Conservation (phyloP, 2,797 vertebrate genomes). For the Neosilurus hyrtlii region DNA sequence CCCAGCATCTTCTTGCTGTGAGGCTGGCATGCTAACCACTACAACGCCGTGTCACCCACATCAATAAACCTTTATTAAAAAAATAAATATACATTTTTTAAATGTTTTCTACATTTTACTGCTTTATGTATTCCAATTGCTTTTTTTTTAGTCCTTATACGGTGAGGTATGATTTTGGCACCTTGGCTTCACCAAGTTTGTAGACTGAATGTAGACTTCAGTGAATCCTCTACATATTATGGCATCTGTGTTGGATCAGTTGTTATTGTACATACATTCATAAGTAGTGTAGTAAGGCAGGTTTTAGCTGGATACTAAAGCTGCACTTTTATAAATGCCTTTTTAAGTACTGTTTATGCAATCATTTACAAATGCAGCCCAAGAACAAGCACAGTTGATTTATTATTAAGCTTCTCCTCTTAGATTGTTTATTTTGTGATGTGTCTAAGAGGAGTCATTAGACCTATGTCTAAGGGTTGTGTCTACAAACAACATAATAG, state of each 20-base stretch:
- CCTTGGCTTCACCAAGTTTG: neutral
- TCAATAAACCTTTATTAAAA: too few species aligned
- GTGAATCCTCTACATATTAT: neutral
- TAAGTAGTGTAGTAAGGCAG: neutral
- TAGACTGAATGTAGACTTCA: neutral
- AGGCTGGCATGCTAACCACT: too few species aligned
- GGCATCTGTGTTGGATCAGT: neutral
- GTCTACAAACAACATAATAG: neutral
- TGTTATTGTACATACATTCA: neutral
- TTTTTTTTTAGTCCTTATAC: neutral
- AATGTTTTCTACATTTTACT: too few species aligned
- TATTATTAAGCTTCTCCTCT: neutral
- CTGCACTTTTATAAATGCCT: conserved; percentile 6
- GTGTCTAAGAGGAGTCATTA: neutral
- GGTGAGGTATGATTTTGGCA: neutral
- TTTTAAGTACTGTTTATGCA: neutral
- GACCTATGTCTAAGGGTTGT: neutral
- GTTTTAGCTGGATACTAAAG: neutral
- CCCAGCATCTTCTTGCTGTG: too few species aligned
- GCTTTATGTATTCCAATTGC: neutral
- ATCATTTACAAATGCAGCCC: neutral
- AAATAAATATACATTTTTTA: too few species aligned
- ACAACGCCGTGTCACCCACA: too few species aligned
- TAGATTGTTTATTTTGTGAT: conserved; percentile 8
- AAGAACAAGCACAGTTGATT: neutral